Base-by-base conservation (phyloP, 2,113 vertebrate genomes). In the Tachycineta bicolor region DNA sequence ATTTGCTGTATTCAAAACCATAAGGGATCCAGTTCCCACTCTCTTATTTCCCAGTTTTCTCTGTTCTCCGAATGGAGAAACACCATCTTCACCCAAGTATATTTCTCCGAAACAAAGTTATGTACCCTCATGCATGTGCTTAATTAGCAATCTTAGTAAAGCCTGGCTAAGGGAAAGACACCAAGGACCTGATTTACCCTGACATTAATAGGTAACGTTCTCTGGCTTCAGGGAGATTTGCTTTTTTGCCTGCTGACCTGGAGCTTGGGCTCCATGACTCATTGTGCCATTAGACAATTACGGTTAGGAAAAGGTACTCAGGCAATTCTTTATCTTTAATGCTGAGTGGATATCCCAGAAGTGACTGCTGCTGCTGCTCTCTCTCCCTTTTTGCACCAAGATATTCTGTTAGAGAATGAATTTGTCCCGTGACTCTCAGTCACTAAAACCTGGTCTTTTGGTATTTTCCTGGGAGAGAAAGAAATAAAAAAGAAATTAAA, bases 31-130 rank as follows among this genome's bases (percentile, higher is more conserved):
- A 4, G 55, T 75, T 78, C 46, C 19, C 9, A 19, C 43, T 63
- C 13, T 60, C 21, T 44, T 9, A 60, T 73, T 76, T 85, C 28
- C 21, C 24, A 18, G 1, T 76, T 88, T 69, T 17, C 37, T 47
- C 46, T 78, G 17, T 53, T 67, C 34, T 12, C 46, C 73, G 39
- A 55, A 46, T 50, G 60, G 28, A 74, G 47, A 84, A 78, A 77
- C 23, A 6, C 5, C 20, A 33, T 41, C 18, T 65, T 59, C 55
- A 49, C 0, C 0, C n/a, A 13, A 3, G 16, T 16, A 0, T 25
- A 18, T 74, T 78, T 93, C 43, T 41, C 28, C 46, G 78, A 67
- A 92, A 55, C 33, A 71, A 55, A 68, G 29, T 44, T 53, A 62
- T 33, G 26, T 21, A 13, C 20, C 20, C 26, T 88, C 75, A 29